Evolutionary conservation across 1,140 invertebrate genomes (phyloP).

Genomic region (Drosophila ficusphila): DNA sequence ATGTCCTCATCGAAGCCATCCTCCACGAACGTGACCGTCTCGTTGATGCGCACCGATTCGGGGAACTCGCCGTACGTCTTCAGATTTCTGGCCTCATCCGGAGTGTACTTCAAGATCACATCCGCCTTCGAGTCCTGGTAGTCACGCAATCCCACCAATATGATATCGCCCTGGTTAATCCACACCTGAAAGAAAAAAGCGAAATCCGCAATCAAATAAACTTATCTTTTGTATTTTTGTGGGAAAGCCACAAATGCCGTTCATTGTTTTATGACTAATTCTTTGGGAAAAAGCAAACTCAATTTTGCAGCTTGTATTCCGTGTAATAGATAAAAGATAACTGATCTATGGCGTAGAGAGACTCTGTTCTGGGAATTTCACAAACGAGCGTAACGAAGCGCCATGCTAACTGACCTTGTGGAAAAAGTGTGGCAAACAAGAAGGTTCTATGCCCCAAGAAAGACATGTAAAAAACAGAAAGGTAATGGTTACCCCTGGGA

Average conservation of each 20-base stretch:
- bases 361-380: conserved; percentile 59
- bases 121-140: conserved; percentile 99
- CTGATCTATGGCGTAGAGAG: conserved; percentile 48
- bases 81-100: conserved; percentile 99
- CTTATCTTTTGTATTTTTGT: conserved; percentile 10
- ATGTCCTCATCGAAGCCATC: conserved; percentile 97
- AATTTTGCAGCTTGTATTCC: conserved; percentile 48
- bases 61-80: conserved; percentile 99
- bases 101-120: conserved; percentile 99
- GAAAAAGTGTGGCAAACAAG: conserved; percentile 4
- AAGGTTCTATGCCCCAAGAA: conserved; percentile 13
- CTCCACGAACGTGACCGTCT: conserved; percentile 96
- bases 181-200: conserved; percentile 88
- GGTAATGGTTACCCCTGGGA: neutral
- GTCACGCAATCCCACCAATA: conserved; percentile 97
- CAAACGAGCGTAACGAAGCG: conserved; percentile 53
- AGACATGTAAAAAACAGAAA: neutral
- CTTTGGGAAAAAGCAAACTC: conserved; percentile 32
- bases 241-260: conserved; percentile 24
- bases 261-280: conserved; percentile 11
- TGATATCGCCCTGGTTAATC: conserved; percentile 99
- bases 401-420: conserved; percentile 20
- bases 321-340: conserved; percentile 68
- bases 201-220: neutral
- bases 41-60: conserved; percentile 97